Percentiles rank a stretch among this genome's conserved stretches.
Evolutionary conservation across 2,113 vertebrate genomes (phyloP).

Genomic region (Oxygymnocypris stewartii): DNA sequence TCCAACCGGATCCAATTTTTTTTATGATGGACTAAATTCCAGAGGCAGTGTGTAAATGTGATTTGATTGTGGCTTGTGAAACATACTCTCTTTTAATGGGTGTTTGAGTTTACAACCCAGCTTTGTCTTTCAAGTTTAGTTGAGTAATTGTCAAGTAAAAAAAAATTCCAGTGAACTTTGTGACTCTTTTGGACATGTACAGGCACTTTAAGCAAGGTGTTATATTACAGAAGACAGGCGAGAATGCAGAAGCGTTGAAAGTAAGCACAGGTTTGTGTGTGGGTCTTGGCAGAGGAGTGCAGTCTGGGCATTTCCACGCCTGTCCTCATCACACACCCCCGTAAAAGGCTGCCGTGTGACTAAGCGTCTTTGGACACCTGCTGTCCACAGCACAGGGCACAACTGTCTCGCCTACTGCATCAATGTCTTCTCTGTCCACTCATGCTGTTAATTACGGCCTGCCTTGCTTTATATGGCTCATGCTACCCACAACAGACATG

Average conservation of each 20-base stretch:
- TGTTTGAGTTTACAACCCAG: neutral
- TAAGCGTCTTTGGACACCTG: conserved; percentile 56
- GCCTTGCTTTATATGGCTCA: conserved; percentile 31
- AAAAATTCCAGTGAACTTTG: conserved; percentile 3
- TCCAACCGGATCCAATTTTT: no score
- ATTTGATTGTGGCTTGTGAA: neutral
- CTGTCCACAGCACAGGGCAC: conserved; percentile 55
- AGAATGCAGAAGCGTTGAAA: conserved; percentile 3
- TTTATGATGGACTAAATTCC: no score
- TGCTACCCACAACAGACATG: conserved; percentile 24
- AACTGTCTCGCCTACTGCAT: conserved; percentile 50
- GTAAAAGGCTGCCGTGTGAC: conserved; percentile 53
- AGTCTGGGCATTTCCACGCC: conserved; percentile 51
- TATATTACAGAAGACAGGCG: conserved; percentile 13
- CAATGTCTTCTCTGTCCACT: conserved; percentile 41
- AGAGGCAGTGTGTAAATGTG: no score
- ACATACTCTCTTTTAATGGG: neutral
- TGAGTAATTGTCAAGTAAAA: conserved; percentile 10
- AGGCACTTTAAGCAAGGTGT: conserved; percentile 18
- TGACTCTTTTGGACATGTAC: neutral
- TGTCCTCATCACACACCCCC: conserved; percentile 47
- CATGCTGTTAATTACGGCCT: conserved; percentile 36
- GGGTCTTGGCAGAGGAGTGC: conserved; percentile 41
- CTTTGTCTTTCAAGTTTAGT: neutral
- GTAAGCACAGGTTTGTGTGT: conserved; percentile 9